Conservation (phyloP, 2,888 invertebrate genomes). For the Crossocerus cetratus region DNA sequence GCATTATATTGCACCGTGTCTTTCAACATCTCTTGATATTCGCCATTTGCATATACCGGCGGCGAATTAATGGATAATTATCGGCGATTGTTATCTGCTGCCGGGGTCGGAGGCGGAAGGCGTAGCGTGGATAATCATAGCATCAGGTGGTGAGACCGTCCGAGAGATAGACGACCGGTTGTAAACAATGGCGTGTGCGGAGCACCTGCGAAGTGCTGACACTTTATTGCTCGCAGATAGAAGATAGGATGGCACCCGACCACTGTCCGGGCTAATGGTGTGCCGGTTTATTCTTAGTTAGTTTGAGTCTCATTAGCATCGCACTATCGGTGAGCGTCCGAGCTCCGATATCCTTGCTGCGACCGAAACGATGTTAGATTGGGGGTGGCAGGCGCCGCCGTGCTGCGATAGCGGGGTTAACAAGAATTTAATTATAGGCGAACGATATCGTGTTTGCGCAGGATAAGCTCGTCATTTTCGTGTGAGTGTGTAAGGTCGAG, state of each 20-base stretch:
- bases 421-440: conserved; percentile 16
- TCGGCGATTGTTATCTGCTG: background rate
- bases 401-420: conserved; percentile 15
- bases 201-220: conserved; percentile 2
- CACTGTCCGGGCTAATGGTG: background rate
- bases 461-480: background rate
- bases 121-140: too few species aligned
- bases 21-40: too few species aligned
- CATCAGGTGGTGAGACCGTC: too few species aligned
- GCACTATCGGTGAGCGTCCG: too few species aligned
- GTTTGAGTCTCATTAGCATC: too few species aligned
- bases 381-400: background rate
- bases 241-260: background rate
- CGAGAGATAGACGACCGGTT: too few species aligned
- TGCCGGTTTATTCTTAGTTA: background rate
- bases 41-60: too few species aligned
- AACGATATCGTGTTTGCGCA: conserved; percentile 17
- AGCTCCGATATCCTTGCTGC: background rate
- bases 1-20: background rate
- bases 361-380: background rate
- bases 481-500: too few species aligned
- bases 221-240: background rate
- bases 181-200: conserved; percentile 4
- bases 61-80: conserved; percentile 9
- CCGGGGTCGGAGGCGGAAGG: too few species aligned